Evolutionary conservation across 2,797 vertebrate species (phyloP).

Genomic region (Centropyge bicolor): DNA sequence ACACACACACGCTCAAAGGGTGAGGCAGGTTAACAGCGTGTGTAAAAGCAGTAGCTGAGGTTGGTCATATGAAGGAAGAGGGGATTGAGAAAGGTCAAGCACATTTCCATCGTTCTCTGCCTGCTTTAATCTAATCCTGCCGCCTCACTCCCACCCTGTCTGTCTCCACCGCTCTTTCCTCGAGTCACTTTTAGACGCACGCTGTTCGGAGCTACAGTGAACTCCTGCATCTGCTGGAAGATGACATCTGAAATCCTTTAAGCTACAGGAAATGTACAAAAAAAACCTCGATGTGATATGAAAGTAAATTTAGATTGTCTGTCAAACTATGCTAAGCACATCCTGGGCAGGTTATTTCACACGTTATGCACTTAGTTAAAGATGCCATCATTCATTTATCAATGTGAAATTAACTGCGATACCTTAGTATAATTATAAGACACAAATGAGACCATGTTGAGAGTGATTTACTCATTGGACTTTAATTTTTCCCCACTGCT

Average conservation of each 20-base stretch:
- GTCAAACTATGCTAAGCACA: neutral
- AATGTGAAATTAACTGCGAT: conserved; percentile 26
- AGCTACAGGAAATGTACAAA: neutral
- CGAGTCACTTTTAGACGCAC: neutral
- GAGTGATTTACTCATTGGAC: neutral
- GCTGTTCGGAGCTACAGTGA: neutral
- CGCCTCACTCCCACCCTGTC: conserved; percentile 32
- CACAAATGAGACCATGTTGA: neutral
- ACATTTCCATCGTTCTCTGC: conserved; percentile 59
- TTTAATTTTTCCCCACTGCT: neutral
- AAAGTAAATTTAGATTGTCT: neutral
- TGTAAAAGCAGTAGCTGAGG: conserved; percentile 50
- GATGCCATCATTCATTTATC: conserved; percentile 22
- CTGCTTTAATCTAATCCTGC: conserved; percentile 66
- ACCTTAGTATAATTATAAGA: conserved; percentile 21
- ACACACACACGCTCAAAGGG: conserved; percentile 26
- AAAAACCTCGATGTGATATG: neutral
- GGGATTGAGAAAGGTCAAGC: conserved; percentile 62
- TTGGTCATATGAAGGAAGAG: conserved; percentile 46
- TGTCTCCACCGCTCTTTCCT: conserved; percentile 38
- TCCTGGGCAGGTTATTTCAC: neutral
- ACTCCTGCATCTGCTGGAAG: neutral
- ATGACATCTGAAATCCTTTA: neutral
- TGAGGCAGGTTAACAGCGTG: conserved; percentile 53
- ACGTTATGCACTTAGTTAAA: conserved; percentile 23